Percentiles rank a stretch among this genome's conserved stretches.
Evolutionary conservation across 1,140 invertebrate species (phyloP).

Genomic region (Drosophila repleta): DNA sequence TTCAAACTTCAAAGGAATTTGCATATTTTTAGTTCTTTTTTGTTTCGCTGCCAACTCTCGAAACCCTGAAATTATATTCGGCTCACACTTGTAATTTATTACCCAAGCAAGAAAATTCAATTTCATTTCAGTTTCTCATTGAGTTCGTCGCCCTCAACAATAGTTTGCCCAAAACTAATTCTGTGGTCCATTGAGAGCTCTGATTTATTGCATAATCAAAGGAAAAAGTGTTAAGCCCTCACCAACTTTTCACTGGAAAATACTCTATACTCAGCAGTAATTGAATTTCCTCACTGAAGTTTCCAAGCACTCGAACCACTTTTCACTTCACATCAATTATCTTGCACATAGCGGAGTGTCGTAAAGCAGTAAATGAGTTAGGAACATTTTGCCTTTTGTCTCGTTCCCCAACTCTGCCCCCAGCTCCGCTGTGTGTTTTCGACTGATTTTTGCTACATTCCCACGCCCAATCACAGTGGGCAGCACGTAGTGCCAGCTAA

Average conservation of each 20-base stretch:
- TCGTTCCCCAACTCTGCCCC: neutral
- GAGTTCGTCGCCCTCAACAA: constrained; percentile 5
- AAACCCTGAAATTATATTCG: constrained; percentile 8
- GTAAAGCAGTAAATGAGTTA: constrained; percentile 28
- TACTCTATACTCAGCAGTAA: constrained; percentile 39
- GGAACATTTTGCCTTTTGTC: constrained; percentile 5
- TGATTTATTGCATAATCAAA: constrained; percentile 54
- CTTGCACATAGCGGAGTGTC: constrained; percentile 5
- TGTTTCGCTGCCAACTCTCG: neutral
- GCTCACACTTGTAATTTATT: constrained; percentile 10
- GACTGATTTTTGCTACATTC: constrained; percentile 44
- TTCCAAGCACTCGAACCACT: constrained; percentile 15
- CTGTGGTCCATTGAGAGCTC: constrained; percentile 25
- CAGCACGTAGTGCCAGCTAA: constrained; percentile 55
- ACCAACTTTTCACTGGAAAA: constrained; percentile 14
- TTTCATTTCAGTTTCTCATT: constrained; percentile 16
- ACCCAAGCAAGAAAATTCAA: constrained; percentile 1
- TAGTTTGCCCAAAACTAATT: constrained; percentile 18
- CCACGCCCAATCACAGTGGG: constrained; percentile 41
- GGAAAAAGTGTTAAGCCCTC: constrained; percentile 1
- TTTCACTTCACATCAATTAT: constrained; percentile 46
- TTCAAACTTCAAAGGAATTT: neutral
- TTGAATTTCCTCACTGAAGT: constrained; percentile 46
- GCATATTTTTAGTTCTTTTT: neutral
- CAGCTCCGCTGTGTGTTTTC: constrained; percentile 3